A percentile compares a stretch with the other conserved stretches of the same genome.
These are phyloP conservation scores for Cydia splendana DNA, from an alignment of 1,140 invertebrate genomes.

Conservation along the genomic window DNA sequence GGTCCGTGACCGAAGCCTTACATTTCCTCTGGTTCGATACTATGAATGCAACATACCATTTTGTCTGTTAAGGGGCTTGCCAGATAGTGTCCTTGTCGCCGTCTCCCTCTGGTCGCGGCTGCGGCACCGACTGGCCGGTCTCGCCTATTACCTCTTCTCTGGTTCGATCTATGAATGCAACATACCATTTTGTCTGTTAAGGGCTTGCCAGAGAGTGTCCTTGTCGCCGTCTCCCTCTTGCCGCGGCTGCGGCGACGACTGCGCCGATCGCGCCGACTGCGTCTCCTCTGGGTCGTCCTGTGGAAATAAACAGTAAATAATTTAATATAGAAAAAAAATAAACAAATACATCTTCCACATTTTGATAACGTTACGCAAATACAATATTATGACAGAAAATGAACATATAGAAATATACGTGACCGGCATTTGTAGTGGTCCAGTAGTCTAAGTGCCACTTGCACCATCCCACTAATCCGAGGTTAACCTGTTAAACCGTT, in stretches of 20 bases:
- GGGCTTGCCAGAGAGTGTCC: slow-evolving; percentile 75
- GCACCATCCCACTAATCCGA: too few relatives aligned
- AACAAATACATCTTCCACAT: too few relatives aligned
- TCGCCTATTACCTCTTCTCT: neutral
- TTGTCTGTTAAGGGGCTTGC: slow-evolving; percentile 66
- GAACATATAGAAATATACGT: too few relatives aligned
- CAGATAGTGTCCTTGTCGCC: slow-evolving; percentile 53
- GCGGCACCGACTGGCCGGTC: neutral
- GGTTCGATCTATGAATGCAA: slow-evolving; percentile 25
- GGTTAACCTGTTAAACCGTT: too few relatives aligned
- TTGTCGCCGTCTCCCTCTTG: slow-evolving; percentile 68
- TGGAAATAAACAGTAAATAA: neutral
- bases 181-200: slow-evolving; percentile 76
- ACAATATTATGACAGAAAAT: too few relatives aligned
- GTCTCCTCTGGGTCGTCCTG: slow-evolving; percentile 75
- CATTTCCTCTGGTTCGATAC: slow-evolving; percentile 3
- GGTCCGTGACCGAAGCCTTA: neutral
- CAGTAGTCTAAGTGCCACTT: too few relatives aligned
- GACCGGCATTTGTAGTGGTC: too few relatives aligned
- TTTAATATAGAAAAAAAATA: neutral
- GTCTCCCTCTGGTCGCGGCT: slow-evolving; percentile 75
- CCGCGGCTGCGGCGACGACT: slow-evolving; percentile 72
- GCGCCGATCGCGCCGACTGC: slow-evolving; percentile 69
- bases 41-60: slow-evolving; percentile 61
- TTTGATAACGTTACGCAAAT: too few relatives aligned